Evolutionary conservation across 2,797 vertebrate species (phyloP).

Genomic region (Aldrovandia affinis): DNA sequence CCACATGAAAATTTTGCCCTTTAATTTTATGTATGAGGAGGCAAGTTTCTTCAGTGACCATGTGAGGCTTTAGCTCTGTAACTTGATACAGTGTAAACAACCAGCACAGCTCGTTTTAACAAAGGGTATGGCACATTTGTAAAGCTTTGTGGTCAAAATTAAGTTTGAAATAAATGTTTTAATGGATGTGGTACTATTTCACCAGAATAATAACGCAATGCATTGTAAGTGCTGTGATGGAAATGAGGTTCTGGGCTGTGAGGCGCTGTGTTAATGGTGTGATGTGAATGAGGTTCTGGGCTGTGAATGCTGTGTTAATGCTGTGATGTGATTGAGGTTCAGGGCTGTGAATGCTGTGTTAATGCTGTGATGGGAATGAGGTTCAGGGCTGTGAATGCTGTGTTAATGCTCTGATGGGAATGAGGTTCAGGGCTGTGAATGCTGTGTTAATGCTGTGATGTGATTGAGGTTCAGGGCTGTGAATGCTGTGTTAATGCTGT

Average conservation of each 20-base stretch:
- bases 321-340: not conserved
- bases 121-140: no score
- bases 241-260: not conserved
- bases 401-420: no score
- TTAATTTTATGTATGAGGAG: no score
- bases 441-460: not conserved
- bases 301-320: not conserved
- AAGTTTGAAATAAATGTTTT: no score
- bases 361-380: not conserved
- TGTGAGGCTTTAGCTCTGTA: no score
- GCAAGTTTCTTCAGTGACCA: no score
- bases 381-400: not conserved
- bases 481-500: not conserved
- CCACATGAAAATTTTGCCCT: no score
- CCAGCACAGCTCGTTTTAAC: no score
- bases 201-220: not conserved
- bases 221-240: not conserved
- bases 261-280: not conserved
- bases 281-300: not conserved
- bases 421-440: not conserved
- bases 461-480: not conserved
- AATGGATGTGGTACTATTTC: no score
- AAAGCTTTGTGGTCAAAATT: no score
- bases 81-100: no score
- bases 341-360: not conserved